Percentiles rank a stretch among this genome's conserved stretches.
phyloP scores from a whole-genome alignment of 2,113 vertebrate species.

The Ellobius talpinus region DNA sequence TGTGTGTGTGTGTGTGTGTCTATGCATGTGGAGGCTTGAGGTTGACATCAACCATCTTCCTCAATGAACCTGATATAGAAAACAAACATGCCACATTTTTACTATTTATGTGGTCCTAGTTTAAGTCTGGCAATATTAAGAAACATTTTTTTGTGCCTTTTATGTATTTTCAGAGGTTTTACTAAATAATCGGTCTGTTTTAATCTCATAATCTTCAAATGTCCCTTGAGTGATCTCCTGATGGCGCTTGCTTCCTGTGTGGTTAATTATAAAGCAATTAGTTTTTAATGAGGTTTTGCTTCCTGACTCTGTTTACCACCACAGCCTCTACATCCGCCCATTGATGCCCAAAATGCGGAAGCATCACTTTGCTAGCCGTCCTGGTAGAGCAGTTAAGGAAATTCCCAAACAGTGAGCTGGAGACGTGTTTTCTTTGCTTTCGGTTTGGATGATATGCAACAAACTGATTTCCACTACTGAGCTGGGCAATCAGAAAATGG shows the following conservation, averaged over 20 bases:
- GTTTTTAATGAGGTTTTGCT: conserved; percentile 68
- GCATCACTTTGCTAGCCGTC: conserved; percentile 35
- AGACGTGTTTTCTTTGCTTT: neutral
- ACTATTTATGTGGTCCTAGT: neutral
- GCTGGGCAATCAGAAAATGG: conserved; percentile 58
- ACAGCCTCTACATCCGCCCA: conserved; percentile 60
- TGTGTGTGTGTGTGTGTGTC: neutral
- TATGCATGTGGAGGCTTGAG: neutral
- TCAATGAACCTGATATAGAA: neutral
- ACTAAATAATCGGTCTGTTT: conserved; percentile 67
- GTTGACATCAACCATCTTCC: neutral
- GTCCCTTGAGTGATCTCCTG: conserved; percentile 72
- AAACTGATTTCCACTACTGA: conserved; percentile 39
- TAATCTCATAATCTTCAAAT: conserved; percentile 77
- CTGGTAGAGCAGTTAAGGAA: conserved; percentile 64
- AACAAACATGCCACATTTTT: neutral
- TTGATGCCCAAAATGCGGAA: conserved; percentile 46
- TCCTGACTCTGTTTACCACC: conserved; percentile 72
- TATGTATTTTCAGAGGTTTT: conserved; percentile 43
- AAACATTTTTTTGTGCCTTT: neutral
- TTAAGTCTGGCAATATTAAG: neutral
- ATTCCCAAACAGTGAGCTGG: conserved; percentile 3
- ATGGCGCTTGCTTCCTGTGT: conserved; percentile 69
- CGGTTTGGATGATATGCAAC: neutral
- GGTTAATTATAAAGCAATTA: conserved; percentile 72